A percentile compares a stretch with the other conserved stretches of the same genome.
These are phyloP conservation scores for Coturnix japonica DNA, from an alignment of 2,113 vertebrate genomes.

Conservation along the genomic window DNA sequence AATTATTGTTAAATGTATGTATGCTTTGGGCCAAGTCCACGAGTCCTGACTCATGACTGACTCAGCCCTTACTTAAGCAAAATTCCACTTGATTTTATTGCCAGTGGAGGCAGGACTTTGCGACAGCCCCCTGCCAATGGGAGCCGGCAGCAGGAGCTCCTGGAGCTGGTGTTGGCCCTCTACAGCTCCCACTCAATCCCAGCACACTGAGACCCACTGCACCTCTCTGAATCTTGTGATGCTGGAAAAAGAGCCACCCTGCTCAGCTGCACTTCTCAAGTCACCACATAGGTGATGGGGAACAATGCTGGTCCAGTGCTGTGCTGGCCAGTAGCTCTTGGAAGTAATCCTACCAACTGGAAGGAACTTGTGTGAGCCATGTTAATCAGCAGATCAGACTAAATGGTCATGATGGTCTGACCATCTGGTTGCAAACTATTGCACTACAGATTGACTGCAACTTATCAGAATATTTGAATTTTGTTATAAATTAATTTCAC, in stretches of 20 bases:
- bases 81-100: slow-evolving; percentile 48
- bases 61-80: slow-evolving; percentile 69
- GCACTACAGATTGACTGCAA: background rate
- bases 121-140: background rate
- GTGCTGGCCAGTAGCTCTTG: background rate
- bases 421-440: background rate
- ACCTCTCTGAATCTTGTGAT: background rate
- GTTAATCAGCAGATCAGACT: background rate
- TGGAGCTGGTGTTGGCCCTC: accelerated
- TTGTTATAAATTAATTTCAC: background rate
- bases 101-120: background rate
- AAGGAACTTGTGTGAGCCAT: background rate
- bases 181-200: background rate
- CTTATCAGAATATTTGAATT: background rate
- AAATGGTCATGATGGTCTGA: background rate
- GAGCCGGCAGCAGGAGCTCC: background rate
- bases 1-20: slow-evolving; percentile 60
- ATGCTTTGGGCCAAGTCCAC: slow-evolving; percentile 57
- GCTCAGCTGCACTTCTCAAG: background rate
- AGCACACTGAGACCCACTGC: background rate
- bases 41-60: slow-evolving; percentile 63
- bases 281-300: background rate
- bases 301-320: accelerated
- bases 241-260: background rate
- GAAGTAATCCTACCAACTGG: background rate